Percentiles rank a stretch among this genome's conserved stretches.
Evolutionary conservation across 2,888 invertebrate species (phyloP).

Genomic region (Diarsia brunnea): DNA sequence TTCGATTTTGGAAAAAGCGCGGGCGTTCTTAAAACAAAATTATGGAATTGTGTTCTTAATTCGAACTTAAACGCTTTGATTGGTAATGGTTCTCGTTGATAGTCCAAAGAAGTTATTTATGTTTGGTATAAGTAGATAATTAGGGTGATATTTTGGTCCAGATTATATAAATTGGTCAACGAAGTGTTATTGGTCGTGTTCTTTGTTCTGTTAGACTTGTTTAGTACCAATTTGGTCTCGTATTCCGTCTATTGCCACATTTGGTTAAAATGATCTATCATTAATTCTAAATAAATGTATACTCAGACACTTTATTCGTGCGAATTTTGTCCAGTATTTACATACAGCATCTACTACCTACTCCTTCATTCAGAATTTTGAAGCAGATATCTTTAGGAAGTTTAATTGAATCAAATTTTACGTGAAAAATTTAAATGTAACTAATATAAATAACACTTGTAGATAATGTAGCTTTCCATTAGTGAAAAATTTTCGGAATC

Average conservation of each 20-base stretch:
- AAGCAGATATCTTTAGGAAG: not conserved
- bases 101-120: slow-evolving; percentile 4
- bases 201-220: slow-evolving; percentile 29
- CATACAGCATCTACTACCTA: not conserved
- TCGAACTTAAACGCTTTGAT: slow-evolving; percentile 37
- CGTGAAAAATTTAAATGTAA: too few relatives aligned
- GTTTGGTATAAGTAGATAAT: slow-evolving; percentile 33
- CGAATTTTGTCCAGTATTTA: not conserved
- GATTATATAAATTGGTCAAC: not conserved
- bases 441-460: too few relatives aligned
- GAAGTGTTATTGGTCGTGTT: slow-evolving; percentile 18
- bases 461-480: too few relatives aligned
- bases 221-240: slow-evolving; percentile 3
- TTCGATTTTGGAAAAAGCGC: slow-evolving; percentile 48
- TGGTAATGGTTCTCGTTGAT: slow-evolving; percentile 18
- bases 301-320: not conserved
- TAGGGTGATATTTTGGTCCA: slow-evolving; percentile 25
- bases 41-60: slow-evolving; percentile 35
- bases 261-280: not conserved
- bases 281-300: not conserved
- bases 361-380: not conserved
- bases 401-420: not conserved
- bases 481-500: too few relatives aligned
- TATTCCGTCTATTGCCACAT: not conserved
- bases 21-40: slow-evolving; percentile 46